Evolutionary conservation across 2,797 vertebrate genomes (phyloP).

Genomic region (Sarcoramphus papa): DNA sequence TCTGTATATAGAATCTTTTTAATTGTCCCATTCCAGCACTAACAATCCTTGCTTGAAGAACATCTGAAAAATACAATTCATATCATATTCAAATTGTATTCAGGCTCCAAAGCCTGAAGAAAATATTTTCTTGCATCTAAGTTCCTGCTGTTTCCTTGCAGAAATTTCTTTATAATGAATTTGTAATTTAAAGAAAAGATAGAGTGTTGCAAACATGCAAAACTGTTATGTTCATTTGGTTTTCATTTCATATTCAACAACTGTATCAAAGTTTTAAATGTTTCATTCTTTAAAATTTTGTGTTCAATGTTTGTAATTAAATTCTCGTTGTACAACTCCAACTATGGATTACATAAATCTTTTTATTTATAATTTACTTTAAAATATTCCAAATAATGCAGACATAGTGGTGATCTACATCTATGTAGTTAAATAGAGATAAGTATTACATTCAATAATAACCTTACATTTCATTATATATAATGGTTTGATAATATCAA

Average conservation of each 20-base stretch:
- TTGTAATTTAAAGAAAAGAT: not conserved
- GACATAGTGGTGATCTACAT: not conserved
- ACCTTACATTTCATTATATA: not conserved
- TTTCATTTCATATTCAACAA: not conserved
- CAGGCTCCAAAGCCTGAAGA: conserved; percentile 4
- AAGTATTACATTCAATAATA: not conserved
- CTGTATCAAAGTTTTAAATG: not conserved
- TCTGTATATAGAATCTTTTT: not conserved
- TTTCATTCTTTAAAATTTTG: not conserved
- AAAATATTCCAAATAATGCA: not conserved
- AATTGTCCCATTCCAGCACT: not conserved
- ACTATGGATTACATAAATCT: not conserved
- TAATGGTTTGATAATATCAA: not conserved
- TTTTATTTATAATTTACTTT: not conserved
- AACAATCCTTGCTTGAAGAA: not conserved
- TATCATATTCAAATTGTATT: conserved; percentile 8
- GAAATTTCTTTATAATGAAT: not conserved
- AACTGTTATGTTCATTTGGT: not conserved
- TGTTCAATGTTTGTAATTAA: not conserved
- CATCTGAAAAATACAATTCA: not conserved
- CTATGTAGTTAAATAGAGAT: not conserved
- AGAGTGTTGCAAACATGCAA: not conserved
- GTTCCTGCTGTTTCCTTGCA: not conserved
- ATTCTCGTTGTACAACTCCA: not conserved
- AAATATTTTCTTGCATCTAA: conserved; percentile 18